Evolutionary conservation across 2,888 invertebrate species (phyloP).

Genomic region (Taenaris catops): DNA sequence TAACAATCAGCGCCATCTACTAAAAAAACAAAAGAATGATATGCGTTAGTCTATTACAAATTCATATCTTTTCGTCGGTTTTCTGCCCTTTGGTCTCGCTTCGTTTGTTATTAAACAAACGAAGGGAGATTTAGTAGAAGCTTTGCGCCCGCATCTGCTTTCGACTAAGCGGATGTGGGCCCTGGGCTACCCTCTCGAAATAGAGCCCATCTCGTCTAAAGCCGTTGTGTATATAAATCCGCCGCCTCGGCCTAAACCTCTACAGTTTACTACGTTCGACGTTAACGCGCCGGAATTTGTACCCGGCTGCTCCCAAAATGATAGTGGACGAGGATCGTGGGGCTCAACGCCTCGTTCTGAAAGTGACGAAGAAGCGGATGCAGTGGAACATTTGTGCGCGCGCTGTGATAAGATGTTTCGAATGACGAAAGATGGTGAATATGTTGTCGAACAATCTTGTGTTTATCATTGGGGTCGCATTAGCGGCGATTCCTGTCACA

Average conservation of each 20-base stretch:
- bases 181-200: constrained; percentile 86
- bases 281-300: constrained; percentile 85
- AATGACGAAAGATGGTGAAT: constrained; percentile 85
- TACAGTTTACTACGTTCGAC: constrained; percentile 71
- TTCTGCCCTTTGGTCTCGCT: no score
- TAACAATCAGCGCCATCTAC: no score
- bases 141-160: constrained; percentile 82
- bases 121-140: constrained; percentile 74
- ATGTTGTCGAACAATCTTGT: constrained; percentile 87
- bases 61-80: no score
- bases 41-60: no score
- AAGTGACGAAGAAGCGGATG: constrained; percentile 77
- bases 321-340: constrained; percentile 76
- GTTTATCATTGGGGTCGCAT: constrained; percentile 94
- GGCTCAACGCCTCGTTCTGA: constrained; percentile 78
- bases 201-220: constrained; percentile 78
- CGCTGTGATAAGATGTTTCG: constrained; percentile 87
- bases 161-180: constrained; percentile 81
- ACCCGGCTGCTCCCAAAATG: constrained; percentile 73
- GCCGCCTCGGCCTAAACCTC: constrained; percentile 62
- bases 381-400: constrained; percentile 82
- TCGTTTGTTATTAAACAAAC: no score
- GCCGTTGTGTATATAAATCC: constrained; percentile 82
- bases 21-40: no score
- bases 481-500: constrained; percentile 75